Evolutionary conservation across 2,888 invertebrate species (phyloP).

Genomic region (Plagodis dolabraria): DNA sequence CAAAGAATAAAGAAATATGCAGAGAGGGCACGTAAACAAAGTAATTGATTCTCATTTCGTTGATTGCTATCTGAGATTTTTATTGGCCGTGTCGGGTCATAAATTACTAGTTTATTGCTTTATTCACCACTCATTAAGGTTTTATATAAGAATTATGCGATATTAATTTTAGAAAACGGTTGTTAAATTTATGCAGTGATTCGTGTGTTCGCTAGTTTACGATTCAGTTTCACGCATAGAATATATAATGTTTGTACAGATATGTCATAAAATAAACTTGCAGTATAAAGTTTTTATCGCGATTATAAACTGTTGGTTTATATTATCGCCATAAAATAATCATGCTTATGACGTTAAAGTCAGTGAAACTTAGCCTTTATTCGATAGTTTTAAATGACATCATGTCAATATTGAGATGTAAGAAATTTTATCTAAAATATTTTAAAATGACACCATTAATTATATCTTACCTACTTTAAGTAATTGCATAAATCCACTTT

Average conservation of each 20-base stretch:
- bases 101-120: slow-evolving; percentile 75
- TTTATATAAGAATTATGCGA: slow-evolving; percentile 77
- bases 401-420: too few species aligned
- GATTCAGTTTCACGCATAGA: slow-evolving; percentile 48
- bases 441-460: too few species aligned
- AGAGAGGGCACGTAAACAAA: slow-evolving; percentile 58
- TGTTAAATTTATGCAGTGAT: slow-evolving; percentile 64
- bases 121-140: slow-evolving; percentile 80
- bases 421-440: too few species aligned
- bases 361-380: too few species aligned
- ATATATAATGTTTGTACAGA: slow-evolving; percentile 22
- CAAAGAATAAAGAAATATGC: slow-evolving; percentile 37
- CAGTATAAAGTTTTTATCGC: neutral
- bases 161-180: slow-evolving; percentile 80
- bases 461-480: too few species aligned
- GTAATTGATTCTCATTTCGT: slow-evolving; percentile 64
- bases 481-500: too few species aligned
- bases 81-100: slow-evolving; percentile 57
- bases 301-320: neutral
- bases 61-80: slow-evolving; percentile 60
- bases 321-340: too few species aligned
- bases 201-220: slow-evolving; percentile 52
- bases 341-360: too few species aligned
- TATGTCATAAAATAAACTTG: slow-evolving; percentile 17
- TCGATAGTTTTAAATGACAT: too few species aligned